These are phyloP conservation scores for Nudaria mundana DNA, from an alignment of 2,888 invertebrate genomes.

Conservation along the genomic window DNA sequence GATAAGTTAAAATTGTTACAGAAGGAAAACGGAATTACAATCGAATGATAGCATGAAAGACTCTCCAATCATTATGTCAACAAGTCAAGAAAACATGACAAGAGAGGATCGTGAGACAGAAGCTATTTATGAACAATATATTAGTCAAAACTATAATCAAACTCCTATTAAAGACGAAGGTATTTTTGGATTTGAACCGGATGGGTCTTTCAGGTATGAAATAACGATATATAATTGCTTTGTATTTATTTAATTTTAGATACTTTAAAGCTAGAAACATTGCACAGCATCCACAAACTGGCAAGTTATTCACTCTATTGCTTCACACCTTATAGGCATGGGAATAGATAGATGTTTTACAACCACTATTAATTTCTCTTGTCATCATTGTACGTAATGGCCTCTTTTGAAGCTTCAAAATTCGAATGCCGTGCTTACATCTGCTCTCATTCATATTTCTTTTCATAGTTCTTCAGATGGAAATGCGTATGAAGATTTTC, in stretches of 20 bases:
- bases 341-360: no score
- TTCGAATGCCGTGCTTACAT: slow-evolving; percentile 51
- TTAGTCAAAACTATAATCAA: slow-evolving; percentile 75
- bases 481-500: slow-evolving; percentile 87
- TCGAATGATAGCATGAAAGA: slow-evolving; percentile 72
- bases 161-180: slow-evolving; percentile 82
- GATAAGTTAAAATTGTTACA: slow-evolving; percentile 27
- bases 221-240: neutral
- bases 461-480: slow-evolving; percentile 81
- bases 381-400: slow-evolving; percentile 18
- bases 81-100: slow-evolving; percentile 84
- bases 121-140: slow-evolving; percentile 66
- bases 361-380: slow-evolving; percentile 19
- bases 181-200: slow-evolving; percentile 77
- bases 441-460: slow-evolving; percentile 68
- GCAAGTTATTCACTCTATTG: slow-evolving; percentile 15
- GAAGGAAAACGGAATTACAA: slow-evolving; percentile 75
- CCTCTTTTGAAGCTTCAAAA: slow-evolving; percentile 29
- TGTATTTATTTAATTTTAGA: slow-evolving; percentile 12
- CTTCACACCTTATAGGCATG: slow-evolving; percentile 7
- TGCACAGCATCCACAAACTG: slow-evolving; percentile 32
- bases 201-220: slow-evolving; percentile 74
- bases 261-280: slow-evolving; percentile 23
- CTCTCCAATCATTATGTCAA: slow-evolving; percentile 77
- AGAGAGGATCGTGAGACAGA: slow-evolving; percentile 71